phyloP scores from a whole-genome alignment of 2,113 vertebrate genomes.

The Orcinus orca region DNA sequence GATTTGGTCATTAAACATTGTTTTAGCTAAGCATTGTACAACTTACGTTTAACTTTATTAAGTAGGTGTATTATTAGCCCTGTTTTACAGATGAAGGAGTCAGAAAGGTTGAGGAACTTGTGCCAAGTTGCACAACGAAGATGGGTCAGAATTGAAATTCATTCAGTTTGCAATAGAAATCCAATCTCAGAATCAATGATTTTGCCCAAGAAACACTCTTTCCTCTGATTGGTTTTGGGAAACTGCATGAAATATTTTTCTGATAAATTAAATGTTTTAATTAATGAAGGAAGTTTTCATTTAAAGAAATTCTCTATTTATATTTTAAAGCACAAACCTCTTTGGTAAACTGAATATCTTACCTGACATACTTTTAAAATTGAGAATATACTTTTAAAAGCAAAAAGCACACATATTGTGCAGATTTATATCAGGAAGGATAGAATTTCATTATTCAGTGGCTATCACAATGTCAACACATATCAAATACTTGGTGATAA shows the following conservation, averaged over 20 bases:
- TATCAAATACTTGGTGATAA: slow-evolving; percentile 20
- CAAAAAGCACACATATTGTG: background rate
- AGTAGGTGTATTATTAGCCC: background rate
- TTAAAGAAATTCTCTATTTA: slow-evolving; percentile 22
- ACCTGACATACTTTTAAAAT: background rate
- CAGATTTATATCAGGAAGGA: background rate
- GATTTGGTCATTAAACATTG: background rate
- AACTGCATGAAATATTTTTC: background rate
- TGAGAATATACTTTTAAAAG: slow-evolving; percentile 41
- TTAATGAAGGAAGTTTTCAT: background rate
- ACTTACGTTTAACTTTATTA: background rate
- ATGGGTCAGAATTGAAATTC: background rate
- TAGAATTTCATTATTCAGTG: slow-evolving; percentile 31
- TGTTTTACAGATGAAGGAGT: background rate
- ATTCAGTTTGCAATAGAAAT: background rate
- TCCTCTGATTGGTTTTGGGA: background rate
- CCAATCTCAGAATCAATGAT: background rate
- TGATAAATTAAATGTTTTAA: slow-evolving; percentile 13
- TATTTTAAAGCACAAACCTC: slow-evolving; percentile 4
- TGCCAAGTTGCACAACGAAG: background rate
- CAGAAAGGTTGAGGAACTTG: background rate
- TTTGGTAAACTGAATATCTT: background rate
- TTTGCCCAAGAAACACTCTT: background rate
- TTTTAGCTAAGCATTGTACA: background rate
- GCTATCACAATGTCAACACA: background rate